A percentile compares a stretch with the other conserved stretches of the same genome.
These are phyloP conservation scores for Pollenia labialis DNA, from an alignment of 2,888 invertebrate species.

Conservation along the genomic window DNA sequence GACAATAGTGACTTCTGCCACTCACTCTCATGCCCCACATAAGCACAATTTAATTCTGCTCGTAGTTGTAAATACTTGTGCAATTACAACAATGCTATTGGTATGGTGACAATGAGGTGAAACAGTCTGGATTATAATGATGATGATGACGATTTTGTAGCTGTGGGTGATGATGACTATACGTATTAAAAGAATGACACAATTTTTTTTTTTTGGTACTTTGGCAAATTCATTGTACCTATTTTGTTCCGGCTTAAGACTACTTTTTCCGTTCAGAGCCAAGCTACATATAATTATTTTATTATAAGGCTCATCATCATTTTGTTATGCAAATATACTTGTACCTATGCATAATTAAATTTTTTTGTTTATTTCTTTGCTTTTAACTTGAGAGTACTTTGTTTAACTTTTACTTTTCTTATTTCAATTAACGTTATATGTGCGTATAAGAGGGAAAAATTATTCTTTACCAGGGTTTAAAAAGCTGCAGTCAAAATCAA, in stretches of 20 bases:
- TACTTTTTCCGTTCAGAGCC: no score
- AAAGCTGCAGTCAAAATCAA: no score
- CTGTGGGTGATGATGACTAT: constrained; percentile 9
- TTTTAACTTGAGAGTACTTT: constrained; percentile 42
- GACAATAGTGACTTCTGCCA: constrained; percentile 13
- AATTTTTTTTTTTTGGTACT: constrained; percentile 39
- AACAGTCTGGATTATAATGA: not conserved
- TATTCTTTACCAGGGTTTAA: no score
- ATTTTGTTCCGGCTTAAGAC: not conserved
- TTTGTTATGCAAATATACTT: not conserved
- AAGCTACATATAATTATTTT: no score
- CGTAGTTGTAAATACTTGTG: constrained; percentile 14
- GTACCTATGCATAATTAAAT: not conserved
- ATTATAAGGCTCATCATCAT: not conserved
- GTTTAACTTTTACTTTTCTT: not conserved
- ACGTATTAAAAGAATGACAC: constrained; percentile 35
- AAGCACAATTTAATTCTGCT: constrained; percentile 39
- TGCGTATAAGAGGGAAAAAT: not conserved
- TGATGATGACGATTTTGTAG: constrained; percentile 1
- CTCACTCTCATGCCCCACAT: not conserved
- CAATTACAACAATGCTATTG: constrained; percentile 28
- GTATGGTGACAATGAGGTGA: not conserved
- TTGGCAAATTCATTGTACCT: constrained; percentile 25
- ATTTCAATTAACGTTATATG: constrained; percentile 36
- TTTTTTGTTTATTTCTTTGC: constrained; percentile 21